Percentiles rank a stretch among this genome's conserved stretches.
Evolutionary conservation across 2,113 vertebrate species (phyloP).

Genomic region (Lethenteron reissneri): DNA sequence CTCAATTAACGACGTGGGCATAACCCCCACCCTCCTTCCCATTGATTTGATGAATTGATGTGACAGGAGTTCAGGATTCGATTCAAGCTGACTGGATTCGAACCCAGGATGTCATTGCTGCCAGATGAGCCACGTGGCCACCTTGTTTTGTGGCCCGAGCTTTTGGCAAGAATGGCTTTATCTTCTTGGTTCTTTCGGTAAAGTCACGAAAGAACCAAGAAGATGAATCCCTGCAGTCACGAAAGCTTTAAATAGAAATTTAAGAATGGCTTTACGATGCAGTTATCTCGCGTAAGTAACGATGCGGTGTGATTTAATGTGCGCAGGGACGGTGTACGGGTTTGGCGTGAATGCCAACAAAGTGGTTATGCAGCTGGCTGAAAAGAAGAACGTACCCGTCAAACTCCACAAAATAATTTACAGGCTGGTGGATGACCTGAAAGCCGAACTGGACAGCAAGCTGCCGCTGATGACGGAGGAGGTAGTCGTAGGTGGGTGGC

Average conservation of each 20-base stretch:
- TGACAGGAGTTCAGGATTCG: not conserved
- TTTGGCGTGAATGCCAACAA: slow-evolving; percentile 47
- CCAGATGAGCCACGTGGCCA: not conserved
- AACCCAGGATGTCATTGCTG: not conserved
- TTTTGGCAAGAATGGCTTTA: slow-evolving; percentile 9
- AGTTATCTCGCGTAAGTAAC: slow-evolving; percentile 7
- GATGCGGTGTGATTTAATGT: not conserved
- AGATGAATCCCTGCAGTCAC: no score
- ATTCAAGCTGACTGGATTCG: not conserved
- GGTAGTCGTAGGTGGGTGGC: slow-evolving; percentile 30
- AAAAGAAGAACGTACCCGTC: slow-evolving; percentile 37
- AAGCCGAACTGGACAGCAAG: slow-evolving; percentile 40
- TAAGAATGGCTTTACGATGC: slow-evolving; percentile 7
- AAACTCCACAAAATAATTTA: slow-evolving; percentile 61
- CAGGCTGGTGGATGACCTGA: slow-evolving; percentile 51
- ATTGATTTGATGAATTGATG: not conserved
- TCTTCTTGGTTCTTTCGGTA: no score
- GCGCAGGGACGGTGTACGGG: slow-evolving; percentile 51
- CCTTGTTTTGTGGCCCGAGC: not conserved
- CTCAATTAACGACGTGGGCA: no score
- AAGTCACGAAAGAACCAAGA: no score
- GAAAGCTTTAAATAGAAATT: no score
- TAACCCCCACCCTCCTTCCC: no score
- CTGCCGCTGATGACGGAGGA: slow-evolving; percentile 25
- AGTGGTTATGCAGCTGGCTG: slow-evolving; percentile 35